Percentiles rank a stretch among this genome's conserved stretches.
These are phyloP conservation scores for Sebastes itinus DNA, from an alignment of 2,797 vertebrate genomes.

Conservation along the genomic window DNA sequence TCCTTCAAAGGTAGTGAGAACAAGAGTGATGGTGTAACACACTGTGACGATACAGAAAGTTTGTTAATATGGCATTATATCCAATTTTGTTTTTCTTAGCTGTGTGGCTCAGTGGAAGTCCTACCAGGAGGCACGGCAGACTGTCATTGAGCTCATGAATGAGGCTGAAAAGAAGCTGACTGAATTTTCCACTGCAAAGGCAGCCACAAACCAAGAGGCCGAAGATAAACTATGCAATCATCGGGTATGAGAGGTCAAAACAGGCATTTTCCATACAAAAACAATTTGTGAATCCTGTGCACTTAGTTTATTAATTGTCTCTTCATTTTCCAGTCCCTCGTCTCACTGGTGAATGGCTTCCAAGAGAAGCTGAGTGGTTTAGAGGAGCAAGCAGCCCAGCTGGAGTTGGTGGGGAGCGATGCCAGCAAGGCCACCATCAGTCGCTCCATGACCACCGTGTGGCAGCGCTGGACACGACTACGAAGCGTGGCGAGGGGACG, in stretches of 20 bases:
- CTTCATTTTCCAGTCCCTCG: constrained; percentile 80
- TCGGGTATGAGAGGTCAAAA: constrained; percentile 78
- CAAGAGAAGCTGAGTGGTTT: constrained; percentile 88
- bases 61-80: neutral
- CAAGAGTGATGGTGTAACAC: neutral
- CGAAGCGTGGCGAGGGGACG: constrained; percentile 89
- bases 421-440: constrained; percentile 91
- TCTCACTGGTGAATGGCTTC: constrained; percentile 88
- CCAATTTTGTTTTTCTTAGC: constrained; percentile 65
- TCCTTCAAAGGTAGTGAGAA: constrained; percentile 78
- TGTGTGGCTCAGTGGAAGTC: constrained; percentile 89
- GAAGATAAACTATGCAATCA: constrained; percentile 88
- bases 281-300: neutral
- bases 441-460: constrained; percentile 91
- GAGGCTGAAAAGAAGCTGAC: constrained; percentile 92
- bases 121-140: constrained; percentile 90
- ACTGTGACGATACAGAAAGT: neutral
- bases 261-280: neutral
- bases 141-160: constrained; percentile 92
- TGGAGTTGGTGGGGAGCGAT: constrained; percentile 89
- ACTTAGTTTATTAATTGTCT: neutral
- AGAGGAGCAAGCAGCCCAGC: constrained; percentile 86
- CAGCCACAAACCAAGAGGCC: constrained; percentile 84
- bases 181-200: constrained; percentile 89
- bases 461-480: constrained; percentile 94